These are phyloP conservation scores for Orius insidiosus DNA, from an alignment of 1,140 invertebrate genomes.

Conservation along the genomic window DNA sequence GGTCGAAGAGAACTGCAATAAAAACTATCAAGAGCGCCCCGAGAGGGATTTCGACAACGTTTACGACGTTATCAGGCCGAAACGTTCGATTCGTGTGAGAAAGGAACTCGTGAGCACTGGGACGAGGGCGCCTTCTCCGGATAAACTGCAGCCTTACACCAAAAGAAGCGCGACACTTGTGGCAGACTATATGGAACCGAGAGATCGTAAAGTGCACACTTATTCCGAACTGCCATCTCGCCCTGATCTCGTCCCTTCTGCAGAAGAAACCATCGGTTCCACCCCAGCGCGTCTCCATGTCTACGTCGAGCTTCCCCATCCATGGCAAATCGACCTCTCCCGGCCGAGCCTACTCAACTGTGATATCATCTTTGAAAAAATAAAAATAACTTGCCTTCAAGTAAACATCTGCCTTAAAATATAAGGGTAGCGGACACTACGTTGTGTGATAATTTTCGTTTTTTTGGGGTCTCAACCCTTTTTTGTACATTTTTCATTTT, in stretches of 20 bases:
- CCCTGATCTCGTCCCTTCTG: slow-evolving; percentile 22
- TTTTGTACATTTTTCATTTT: too few species aligned
- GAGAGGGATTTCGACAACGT: slow-evolving; percentile 31
- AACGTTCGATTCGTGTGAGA: slow-evolving; percentile 25
- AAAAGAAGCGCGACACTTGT: slow-evolving; percentile 22
- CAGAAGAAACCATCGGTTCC: not conserved
- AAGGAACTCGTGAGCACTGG: slow-evolving; percentile 32
- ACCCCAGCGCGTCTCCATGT: slow-evolving; percentile 33
- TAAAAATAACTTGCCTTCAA: slow-evolving; percentile 4
- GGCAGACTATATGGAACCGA: slow-evolving; percentile 34
- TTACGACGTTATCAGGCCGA: slow-evolving; percentile 40
- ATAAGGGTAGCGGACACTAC: not conserved
- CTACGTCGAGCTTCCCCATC: slow-evolving; percentile 46
- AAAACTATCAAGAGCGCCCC: slow-evolving; percentile 26
- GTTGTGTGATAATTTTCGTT: slow-evolving; percentile 6
- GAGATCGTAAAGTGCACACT: slow-evolving; percentile 29
- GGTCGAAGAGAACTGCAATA: slow-evolving; percentile 49
- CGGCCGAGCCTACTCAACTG: slow-evolving; percentile 24
- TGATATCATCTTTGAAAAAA: slow-evolving; percentile 8
- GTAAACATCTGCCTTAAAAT: slow-evolving; percentile 9
- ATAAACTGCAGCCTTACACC: slow-evolving; percentile 32
- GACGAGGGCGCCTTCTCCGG: slow-evolving; percentile 39
- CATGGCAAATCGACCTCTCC: slow-evolving; percentile 48
- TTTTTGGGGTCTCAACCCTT: too few species aligned
- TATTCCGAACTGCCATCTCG: slow-evolving; percentile 31